A percentile compares a stretch with the other conserved stretches of the same genome.
Conservation (phyloP, 1,140 invertebrate genomes). For the Drosophila eugracilis region DNA sequence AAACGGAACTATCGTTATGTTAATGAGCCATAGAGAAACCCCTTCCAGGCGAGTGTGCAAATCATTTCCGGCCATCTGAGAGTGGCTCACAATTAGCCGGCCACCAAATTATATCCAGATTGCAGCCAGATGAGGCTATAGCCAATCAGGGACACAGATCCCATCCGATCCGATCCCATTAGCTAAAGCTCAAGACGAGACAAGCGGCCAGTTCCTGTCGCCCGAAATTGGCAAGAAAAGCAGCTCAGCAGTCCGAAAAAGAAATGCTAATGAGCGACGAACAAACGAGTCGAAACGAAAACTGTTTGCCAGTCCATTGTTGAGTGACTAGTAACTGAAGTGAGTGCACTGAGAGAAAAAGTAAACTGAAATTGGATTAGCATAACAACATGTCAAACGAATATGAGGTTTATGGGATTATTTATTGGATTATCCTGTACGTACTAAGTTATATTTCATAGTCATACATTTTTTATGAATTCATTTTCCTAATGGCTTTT, state of each 20-base stretch:
- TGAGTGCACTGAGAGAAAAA: conserved; percentile 15
- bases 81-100: conserved; percentile 28
- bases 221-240: conserved; percentile 47
- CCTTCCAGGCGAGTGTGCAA: conserved; percentile 17
- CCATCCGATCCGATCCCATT: conserved; percentile 40
- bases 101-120: conserved; percentile 26
- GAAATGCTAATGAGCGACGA: conserved; percentile 45
- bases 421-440: no score
- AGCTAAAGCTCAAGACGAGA: conserved; percentile 28
- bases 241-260: conserved; percentile 36
- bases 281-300: conserved; percentile 42
- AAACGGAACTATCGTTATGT: conserved; percentile 12
- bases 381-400: no score
- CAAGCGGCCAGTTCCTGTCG: conserved; percentile 38
- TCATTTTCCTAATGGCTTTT: no score
- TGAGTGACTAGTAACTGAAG: conserved; percentile 36
- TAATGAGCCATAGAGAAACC: conserved; percentile 24
- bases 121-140: conserved; percentile 27
- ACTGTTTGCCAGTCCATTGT: conserved; percentile 35
- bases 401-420: no score
- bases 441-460: no score
- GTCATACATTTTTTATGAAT: no score
- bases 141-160: conserved; percentile 29
- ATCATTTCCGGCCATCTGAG: conserved; percentile 42
- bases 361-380: no score